Evolutionary conservation across 2,797 vertebrate species (phyloP).

Genomic region (Ceyx erithaca): DNA sequence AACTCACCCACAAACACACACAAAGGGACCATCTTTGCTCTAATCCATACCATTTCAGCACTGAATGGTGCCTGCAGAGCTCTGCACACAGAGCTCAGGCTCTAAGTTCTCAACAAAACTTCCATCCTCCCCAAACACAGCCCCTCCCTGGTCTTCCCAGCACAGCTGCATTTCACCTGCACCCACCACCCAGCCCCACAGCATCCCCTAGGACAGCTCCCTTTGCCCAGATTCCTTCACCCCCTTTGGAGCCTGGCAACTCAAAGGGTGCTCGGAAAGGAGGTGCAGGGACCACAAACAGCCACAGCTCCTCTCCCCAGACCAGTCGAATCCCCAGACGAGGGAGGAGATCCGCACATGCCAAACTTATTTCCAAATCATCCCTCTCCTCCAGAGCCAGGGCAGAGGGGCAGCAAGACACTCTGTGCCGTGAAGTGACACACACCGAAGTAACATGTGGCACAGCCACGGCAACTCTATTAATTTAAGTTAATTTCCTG

Average conservation of each 20-base stretch:
- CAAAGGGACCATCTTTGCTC: neutral
- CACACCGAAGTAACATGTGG: slow-evolving; percentile 26
- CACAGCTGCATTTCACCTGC: neutral
- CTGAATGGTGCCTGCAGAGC: neutral
- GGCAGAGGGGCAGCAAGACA: slow-evolving; percentile 24
- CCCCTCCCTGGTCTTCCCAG: neutral
- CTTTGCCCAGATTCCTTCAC: neutral
- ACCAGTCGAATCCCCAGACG: neutral
- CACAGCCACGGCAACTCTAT: slow-evolving; percentile 65
- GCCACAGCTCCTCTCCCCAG: slow-evolving; percentile 22
- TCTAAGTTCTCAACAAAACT: neutral
- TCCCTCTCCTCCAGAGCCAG: slow-evolving; percentile 13
- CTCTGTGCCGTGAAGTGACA: neutral
- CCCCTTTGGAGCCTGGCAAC: neutral
- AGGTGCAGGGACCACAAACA: neutral
- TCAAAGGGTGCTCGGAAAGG: neutral
- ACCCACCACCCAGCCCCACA: neutral
- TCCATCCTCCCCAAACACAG: neutral
- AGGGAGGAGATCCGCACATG: neutral
- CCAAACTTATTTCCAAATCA: slow-evolving; percentile 16
- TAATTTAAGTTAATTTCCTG: slow-evolving; percentile 78
- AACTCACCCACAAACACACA: neutral
- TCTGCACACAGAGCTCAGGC: neutral
- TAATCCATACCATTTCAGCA: neutral
- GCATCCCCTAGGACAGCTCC: neutral